phyloP scores from a whole-genome alignment of 1,140 invertebrate species.

The Zaprionus inermis region DNA sequence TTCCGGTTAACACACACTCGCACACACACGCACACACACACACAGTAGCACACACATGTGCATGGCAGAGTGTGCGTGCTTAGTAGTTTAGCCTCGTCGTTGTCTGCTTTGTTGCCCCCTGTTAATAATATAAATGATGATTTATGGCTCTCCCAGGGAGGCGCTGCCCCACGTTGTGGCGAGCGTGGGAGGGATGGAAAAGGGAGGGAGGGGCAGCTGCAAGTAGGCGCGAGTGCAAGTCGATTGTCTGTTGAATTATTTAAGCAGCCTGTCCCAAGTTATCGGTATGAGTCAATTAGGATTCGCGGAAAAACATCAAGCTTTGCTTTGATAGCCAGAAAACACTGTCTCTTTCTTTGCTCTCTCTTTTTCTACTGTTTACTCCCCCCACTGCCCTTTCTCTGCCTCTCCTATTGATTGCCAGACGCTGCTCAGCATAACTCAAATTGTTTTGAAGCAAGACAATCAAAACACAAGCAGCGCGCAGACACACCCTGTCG shows the following conservation, averaged over 20 bases:
- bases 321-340: neutral
- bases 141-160: slow-evolving; percentile 68
- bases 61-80: slow-evolving; percentile 63
- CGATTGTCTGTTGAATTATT: slow-evolving; percentile 68
- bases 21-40: slow-evolving; percentile 20
- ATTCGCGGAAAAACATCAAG: slow-evolving; percentile 34
- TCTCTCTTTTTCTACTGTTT: slow-evolving; percentile 37
- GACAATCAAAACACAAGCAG: slow-evolving; percentile 38
- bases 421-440: slow-evolving; percentile 13
- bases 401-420: neutral
- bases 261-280: slow-evolving; percentile 55
- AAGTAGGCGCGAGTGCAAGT: slow-evolving; percentile 8
- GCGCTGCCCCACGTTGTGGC: slow-evolving; percentile 16
- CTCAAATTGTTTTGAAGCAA: slow-evolving; percentile 39
- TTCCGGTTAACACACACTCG: slow-evolving; percentile 62
- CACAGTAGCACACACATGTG: slow-evolving; percentile 30
- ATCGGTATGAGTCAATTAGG: slow-evolving; percentile 58
- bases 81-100: slow-evolving; percentile 33
- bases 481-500: neutral
- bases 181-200: neutral
- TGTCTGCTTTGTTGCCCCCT: slow-evolving; percentile 68
- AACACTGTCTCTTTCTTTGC: slow-evolving; percentile 6
- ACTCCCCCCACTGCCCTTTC: neutral
- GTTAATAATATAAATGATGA: slow-evolving; percentile 82
- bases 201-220: neutral